A percentile compares a stretch with the other conserved stretches of the same genome.
Conservation (phyloP, 1,140 invertebrate genomes). For the Zeugodacus cucurbitae region DNA sequence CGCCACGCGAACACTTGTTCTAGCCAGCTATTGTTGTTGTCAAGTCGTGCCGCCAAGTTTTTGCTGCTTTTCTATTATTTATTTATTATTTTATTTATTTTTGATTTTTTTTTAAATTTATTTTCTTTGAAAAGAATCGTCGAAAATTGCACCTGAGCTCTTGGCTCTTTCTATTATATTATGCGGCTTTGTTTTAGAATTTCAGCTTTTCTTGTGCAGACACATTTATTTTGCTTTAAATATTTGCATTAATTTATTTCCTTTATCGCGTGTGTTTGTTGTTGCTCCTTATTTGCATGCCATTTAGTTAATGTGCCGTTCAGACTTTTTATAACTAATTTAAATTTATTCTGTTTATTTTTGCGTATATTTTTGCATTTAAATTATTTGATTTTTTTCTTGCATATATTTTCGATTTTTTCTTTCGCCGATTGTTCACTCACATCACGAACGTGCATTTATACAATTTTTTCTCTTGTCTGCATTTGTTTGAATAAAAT, state of each 20-base stretch:
- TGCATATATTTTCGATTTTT: neutral
- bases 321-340: neutral
- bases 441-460: neutral
- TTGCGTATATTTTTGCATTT: neutral
- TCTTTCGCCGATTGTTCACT: neutral
- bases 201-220: neutral
- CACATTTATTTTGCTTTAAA: neutral
- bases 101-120: too few species aligned
- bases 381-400: neutral
- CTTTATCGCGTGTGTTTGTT: neutral
- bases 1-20: constrained; percentile 13
- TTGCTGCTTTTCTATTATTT: neutral
- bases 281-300: too few species aligned
- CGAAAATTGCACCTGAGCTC: neutral
- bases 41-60: neutral
- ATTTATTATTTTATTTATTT: neutral
- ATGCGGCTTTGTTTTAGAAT: neutral
- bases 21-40: neutral
- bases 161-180: neutral
- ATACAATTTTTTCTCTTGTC: neutral
- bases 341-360: neutral
- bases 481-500: neutral
- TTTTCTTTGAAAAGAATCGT: neutral
- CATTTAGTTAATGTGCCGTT: too few species aligned
- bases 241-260: neutral